These are phyloP conservation scores for Chrysolophus pictus DNA, from an alignment of 2,797 vertebrate species.

Conservation along the genomic window DNA sequence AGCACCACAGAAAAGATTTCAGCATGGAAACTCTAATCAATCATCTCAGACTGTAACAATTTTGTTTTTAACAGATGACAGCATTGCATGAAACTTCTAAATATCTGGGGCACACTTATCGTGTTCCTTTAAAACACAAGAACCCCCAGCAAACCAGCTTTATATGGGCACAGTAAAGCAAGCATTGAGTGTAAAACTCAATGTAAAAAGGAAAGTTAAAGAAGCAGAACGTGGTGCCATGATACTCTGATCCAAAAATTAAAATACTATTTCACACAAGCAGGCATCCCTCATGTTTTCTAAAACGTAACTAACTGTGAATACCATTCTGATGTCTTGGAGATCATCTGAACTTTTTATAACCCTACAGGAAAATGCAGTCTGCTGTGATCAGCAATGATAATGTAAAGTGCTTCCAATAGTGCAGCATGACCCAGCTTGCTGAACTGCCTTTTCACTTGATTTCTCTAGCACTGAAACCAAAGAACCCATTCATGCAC, in stretches of 20 bases:
- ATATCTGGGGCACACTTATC: background rate
- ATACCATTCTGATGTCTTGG: background rate
- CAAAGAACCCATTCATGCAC: background rate
- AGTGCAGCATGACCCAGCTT: slow-evolving; percentile 7
- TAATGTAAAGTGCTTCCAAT: slow-evolving; percentile 50
- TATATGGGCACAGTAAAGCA: background rate
- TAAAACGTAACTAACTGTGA: background rate
- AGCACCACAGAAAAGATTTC: background rate
- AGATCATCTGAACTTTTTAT: slow-evolving; percentile 13
- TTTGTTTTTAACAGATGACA: background rate
- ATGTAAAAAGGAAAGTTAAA: background rate
- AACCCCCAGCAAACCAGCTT: background rate
- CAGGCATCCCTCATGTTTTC: background rate
- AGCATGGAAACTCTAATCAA: background rate
- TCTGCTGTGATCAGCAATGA: slow-evolving; percentile 43
- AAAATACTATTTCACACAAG: background rate
- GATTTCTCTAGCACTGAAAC: background rate
- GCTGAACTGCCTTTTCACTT: slow-evolving; percentile 18
- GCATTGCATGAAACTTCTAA: background rate
- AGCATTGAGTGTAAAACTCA: background rate
- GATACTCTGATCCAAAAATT: background rate
- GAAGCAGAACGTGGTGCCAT: background rate
- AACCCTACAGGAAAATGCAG: slow-evolving; percentile 29
- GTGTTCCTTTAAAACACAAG: background rate
- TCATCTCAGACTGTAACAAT: background rate